A percentile compares a stretch with the other conserved stretches of the same genome.
Conservation (phyloP, 2,888 invertebrate species). For the Acrobeloides nanus region DNA sequence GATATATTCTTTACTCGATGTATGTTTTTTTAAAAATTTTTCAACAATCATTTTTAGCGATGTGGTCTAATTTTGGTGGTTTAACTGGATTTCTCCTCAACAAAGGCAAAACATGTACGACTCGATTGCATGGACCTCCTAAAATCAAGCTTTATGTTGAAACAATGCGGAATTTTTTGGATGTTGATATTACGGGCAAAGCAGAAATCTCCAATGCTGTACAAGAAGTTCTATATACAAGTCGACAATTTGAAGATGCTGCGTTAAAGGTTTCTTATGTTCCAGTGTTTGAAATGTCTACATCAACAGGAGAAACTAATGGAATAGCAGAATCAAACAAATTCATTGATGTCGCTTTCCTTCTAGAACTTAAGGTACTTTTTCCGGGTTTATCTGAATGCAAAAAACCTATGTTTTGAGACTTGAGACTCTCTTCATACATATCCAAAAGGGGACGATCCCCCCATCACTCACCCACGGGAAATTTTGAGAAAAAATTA, state of each 20-base stretch:
- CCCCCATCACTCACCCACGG: too few relatives aligned
- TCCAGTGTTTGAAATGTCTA: conserved; percentile 17
- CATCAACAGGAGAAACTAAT: background rate
- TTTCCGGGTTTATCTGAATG: conserved; percentile 1
- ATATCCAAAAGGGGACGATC: too few relatives aligned
- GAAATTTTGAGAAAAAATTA: too few relatives aligned
- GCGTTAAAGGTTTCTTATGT: conserved; percentile 21
- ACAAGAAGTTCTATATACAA: conserved; percentile 20
- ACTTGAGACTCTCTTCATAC: too few relatives aligned
- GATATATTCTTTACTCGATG: conserved; percentile 47
- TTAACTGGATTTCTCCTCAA: conserved; percentile 39
- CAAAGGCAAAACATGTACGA: conserved; percentile 26
- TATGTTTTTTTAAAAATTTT: conserved; percentile 13
- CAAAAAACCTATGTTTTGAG: background rate
- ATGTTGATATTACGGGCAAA: conserved; percentile 34
- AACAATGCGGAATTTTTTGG: conserved; percentile 45
- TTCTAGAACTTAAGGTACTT: conserved; percentile 42
- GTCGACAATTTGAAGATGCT: conserved; percentile 18
- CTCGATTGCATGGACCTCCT: conserved; percentile 44
- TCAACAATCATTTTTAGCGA: conserved; percentile 23
- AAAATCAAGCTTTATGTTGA: conserved; percentile 40
- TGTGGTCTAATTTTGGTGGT: conserved; percentile 48
- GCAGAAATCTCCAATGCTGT: conserved; percentile 1
- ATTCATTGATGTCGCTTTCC: conserved; percentile 35
- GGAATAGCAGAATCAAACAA: background rate